Evolutionary conservation across 2,113 vertebrate species (phyloP).

Genomic region (Gopherus evgoodei): DNA sequence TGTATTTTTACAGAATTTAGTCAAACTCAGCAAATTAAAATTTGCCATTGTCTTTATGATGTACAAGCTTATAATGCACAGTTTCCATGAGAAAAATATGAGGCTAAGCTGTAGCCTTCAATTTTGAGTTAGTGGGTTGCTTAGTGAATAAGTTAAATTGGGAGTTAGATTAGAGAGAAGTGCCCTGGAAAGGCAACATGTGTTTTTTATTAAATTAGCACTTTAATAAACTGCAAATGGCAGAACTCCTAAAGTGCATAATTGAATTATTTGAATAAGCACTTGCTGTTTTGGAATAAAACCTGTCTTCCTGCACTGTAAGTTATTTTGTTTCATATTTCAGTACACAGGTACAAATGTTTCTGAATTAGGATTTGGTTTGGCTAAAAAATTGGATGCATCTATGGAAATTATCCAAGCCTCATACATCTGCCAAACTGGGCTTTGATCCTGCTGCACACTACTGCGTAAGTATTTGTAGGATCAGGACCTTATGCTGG

Average conservation of each 20-base stretch:
- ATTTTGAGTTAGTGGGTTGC: not conserved
- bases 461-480: not conserved
- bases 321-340: not conserved
- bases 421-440: not conserved
- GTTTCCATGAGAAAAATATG: not conserved
- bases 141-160: not conserved
- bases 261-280: not conserved
- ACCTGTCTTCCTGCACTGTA: not conserved
- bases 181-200: not conserved
- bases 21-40: not conserved
- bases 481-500: not conserved
- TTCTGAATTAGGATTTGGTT: not conserved
- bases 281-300: not conserved
- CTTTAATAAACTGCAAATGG: slow-evolving; percentile 12
- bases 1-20: not conserved
- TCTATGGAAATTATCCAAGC: not conserved
- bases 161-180: not conserved
- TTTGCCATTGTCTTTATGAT: not conserved
- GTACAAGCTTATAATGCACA: not conserved
- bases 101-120: not conserved
- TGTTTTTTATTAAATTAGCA: not conserved
- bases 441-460: not conserved
- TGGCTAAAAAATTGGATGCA: not conserved
- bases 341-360: not conserved
- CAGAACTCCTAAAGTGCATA: not conserved